Conservation (phyloP, 2,797 vertebrate species). For the Acropternis orthonyx region DNA sequence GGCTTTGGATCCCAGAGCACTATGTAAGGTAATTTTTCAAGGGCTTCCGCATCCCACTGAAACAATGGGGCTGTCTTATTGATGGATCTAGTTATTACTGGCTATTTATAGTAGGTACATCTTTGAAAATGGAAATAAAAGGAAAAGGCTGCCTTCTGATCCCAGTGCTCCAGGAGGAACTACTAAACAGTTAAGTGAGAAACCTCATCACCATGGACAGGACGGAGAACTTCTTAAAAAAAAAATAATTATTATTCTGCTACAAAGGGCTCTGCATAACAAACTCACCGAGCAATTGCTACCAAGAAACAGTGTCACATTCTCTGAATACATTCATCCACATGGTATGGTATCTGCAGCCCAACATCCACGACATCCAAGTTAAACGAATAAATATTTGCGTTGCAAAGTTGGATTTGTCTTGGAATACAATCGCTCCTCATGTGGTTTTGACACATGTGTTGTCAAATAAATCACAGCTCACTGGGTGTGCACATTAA, state of each 20-base stretch:
- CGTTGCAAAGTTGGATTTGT: not conserved
- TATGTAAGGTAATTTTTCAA: not conserved
- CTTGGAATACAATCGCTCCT: not conserved
- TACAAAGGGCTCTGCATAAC: not conserved
- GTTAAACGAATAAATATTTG: not conserved
- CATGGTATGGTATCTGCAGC: not conserved
- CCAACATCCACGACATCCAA: not conserved
- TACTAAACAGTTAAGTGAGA: rapidly evolving
- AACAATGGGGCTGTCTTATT: not conserved
- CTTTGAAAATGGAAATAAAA: not conserved
- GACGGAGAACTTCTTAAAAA: not conserved
- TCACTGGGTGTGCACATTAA: not conserved
- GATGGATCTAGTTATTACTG: not conserved
- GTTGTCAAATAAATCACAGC: slow-evolving; percentile 31
- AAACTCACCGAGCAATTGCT: rapidly evolving
- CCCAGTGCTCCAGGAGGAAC: not conserved
- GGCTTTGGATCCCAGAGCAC: not conserved
- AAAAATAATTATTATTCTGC: not conserved
- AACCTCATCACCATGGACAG: not conserved
- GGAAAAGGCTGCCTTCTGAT: not conserved
- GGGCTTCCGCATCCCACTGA: not conserved
- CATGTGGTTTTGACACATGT: not conserved
- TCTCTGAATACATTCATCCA: not conserved
- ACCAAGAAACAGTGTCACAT: not conserved
- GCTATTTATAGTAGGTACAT: not conserved